phyloP scores from a whole-genome alignment of 2,113 vertebrate species.

The Madoqua kirkii region DNA sequence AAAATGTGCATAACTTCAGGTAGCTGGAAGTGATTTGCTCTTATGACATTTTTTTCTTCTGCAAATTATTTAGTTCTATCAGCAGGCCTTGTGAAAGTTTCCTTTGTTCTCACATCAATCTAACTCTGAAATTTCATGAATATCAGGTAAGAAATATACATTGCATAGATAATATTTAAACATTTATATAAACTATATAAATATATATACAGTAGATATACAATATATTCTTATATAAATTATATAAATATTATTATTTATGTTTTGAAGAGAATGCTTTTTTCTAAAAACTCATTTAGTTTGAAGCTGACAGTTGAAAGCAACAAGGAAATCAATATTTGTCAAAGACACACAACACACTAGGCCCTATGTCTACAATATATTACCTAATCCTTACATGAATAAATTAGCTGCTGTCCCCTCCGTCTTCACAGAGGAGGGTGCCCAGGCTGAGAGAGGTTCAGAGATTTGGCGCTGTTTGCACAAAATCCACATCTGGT shows the following conservation, averaged over 20 bases:
- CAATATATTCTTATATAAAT: background rate
- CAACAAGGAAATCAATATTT: background rate
- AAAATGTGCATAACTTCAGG: background rate
- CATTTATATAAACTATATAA: background rate
- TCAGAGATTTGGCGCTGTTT: background rate
- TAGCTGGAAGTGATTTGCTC: background rate
- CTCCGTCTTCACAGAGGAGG: background rate
- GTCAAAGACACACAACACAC: background rate
- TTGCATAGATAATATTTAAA: background rate
- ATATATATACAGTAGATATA: background rate
- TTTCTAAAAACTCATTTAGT: background rate
- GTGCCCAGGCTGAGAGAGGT: background rate
- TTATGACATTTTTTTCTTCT: background rate
- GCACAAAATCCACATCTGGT: background rate
- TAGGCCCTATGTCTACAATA: background rate
- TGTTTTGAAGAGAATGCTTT: background rate
- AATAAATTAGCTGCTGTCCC: background rate
- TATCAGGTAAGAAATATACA: background rate
- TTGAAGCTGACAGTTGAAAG: background rate
- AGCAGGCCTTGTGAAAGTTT: background rate
- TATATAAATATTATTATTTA: background rate
- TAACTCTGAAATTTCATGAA: background rate
- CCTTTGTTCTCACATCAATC: background rate
- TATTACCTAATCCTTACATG: background rate
- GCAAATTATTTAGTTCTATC: background rate